Percentiles rank a stretch among this genome's conserved stretches.
Evolutionary conservation across 2,113 vertebrate species (phyloP).

Genomic region (Mirza zaza): DNA sequence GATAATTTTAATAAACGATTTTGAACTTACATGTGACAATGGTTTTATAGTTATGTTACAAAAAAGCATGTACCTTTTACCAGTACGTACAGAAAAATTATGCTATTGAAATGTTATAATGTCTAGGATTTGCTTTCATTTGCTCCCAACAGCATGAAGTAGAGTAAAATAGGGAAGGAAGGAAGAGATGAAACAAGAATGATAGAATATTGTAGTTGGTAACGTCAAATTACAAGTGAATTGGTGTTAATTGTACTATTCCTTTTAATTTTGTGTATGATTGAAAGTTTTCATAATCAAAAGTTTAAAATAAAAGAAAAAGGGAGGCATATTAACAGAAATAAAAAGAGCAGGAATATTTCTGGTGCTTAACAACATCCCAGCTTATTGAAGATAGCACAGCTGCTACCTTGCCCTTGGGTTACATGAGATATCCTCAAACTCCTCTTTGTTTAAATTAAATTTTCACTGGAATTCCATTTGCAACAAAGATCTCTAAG

Average conservation of each 20-base stretch:
- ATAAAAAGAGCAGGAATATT: neutral
- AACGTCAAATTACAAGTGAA: neutral
- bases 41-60: neutral
- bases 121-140: neutral
- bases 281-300: constrained; percentile 15
- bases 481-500: neutral
- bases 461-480: constrained; percentile 18
- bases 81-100: neutral
- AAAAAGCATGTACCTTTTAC: neutral
- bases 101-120: neutral
- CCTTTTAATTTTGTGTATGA: neutral
- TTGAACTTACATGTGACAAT: neutral
- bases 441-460: constrained; percentile 16
- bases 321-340: neutral
- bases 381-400: neutral
- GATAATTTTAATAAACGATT: neutral
- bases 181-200: neutral
- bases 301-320: constrained; percentile 9
- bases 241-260: neutral
- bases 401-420: neutral
- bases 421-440: neutral
- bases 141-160: neutral
- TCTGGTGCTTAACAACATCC: neutral
- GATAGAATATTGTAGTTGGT: neutral
- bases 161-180: neutral